Conservation (phyloP, 2,797 vertebrate genomes). For the Trichosurus vulpecula region DNA sequence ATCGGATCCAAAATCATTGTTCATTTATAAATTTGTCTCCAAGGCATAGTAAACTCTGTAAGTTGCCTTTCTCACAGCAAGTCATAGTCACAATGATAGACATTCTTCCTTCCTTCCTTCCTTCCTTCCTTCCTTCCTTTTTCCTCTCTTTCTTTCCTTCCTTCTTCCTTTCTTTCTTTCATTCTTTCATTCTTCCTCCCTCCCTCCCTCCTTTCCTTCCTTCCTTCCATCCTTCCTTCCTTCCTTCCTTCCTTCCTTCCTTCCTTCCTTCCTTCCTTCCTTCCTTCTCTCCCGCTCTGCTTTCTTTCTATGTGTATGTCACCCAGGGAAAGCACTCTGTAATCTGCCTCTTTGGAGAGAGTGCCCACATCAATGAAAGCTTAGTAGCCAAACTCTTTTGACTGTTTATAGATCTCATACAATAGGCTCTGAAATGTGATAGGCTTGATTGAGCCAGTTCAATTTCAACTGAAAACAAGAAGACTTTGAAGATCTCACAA, state of each 20-base stretch:
- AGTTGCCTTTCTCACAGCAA: neutral
- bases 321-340: no score
- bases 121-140: no score
- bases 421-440: neutral
- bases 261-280: no score
- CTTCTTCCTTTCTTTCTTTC: no score
- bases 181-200: neutral
- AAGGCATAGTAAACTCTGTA: neutral
- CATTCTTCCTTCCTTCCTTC: neutral
- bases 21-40: neutral
- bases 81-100: neutral
- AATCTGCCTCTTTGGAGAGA: no score
- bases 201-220: no score
- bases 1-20: neutral
- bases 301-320: no score
- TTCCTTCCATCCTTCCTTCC: no score
- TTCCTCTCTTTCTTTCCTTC: no score
- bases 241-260: no score
- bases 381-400: neutral
- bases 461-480: neutral
- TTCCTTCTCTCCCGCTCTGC: no score
- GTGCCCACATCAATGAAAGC: no score
- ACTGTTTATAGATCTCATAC: neutral
- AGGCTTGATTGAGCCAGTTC: neutral
- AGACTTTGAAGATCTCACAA: neutral